Evolutionary conservation across 2,797 vertebrate species (phyloP).

Genomic region (Gila robusta): DNA sequence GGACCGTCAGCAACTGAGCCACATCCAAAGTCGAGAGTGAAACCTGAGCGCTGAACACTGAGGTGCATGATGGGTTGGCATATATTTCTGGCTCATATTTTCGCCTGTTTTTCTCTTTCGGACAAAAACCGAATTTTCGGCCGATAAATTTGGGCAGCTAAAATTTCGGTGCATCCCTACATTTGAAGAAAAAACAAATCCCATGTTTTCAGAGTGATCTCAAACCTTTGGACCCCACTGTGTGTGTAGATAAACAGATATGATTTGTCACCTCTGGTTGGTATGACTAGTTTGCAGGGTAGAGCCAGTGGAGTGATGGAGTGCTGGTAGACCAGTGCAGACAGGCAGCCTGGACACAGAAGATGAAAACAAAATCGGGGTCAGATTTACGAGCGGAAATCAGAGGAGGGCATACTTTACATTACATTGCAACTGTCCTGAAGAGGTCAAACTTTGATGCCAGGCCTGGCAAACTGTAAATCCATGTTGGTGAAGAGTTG

Average conservation of each 20-base stretch:
- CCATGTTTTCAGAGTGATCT: background rate
- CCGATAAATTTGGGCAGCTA: too few relatives aligned
- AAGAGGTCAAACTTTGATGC: slow-evolving; percentile 34
- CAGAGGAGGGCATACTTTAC: slow-evolving; percentile 47
- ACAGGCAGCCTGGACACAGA: slow-evolving; percentile 87
- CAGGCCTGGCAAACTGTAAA: slow-evolving; percentile 30
- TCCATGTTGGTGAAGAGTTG: slow-evolving; percentile 10
- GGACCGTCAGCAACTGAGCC: too few relatives aligned
- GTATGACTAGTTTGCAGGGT: slow-evolving; percentile 96
- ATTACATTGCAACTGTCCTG: slow-evolving; percentile 41
- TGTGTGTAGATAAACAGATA: background rate
- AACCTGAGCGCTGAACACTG: too few relatives aligned
- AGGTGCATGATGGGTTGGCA: too few relatives aligned
- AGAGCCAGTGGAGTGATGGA: slow-evolving; percentile 96
- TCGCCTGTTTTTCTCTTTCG: background rate
- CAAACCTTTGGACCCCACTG: background rate
- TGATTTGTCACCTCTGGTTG: slow-evolving; percentile 86
- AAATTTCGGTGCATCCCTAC: too few relatives aligned
- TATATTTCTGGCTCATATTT: too few relatives aligned
- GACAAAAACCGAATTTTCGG: background rate
- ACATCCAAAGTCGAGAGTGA: too few relatives aligned
- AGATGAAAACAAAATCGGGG: slow-evolving; percentile 34
- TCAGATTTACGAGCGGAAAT: slow-evolving; percentile 54
- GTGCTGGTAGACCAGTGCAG: slow-evolving; percentile 97
- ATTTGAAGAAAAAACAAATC: background rate